Evolutionary conservation across 2,888 invertebrate species (phyloP).

Genomic region (Spisula solida): DNA sequence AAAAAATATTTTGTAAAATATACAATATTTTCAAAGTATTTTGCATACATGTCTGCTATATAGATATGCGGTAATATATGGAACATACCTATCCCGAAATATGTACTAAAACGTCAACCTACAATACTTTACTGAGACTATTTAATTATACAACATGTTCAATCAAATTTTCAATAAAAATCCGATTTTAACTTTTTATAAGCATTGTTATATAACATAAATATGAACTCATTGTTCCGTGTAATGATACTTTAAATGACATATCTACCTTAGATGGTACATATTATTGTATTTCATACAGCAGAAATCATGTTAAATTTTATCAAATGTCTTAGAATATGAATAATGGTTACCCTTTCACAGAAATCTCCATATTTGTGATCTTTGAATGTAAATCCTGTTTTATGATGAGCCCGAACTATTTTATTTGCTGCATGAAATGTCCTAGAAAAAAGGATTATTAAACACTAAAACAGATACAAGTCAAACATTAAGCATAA

Average conservation of each 20-base stretch:
- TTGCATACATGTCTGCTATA: no score
- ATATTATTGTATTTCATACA: not conserved
- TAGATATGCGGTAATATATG: not conserved
- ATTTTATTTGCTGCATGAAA: not conserved
- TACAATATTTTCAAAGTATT: no score
- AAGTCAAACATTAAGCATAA: not conserved
- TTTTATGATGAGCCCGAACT: not conserved
- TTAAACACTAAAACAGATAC: not conserved
- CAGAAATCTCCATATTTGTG: slow-evolving; percentile 4
- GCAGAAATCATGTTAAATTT: not conserved
- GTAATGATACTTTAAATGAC: not conserved
- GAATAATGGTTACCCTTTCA: not conserved
- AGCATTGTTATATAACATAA: not conserved
- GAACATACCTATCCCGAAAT: not conserved
- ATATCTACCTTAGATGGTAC: not conserved
- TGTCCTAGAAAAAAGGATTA: slow-evolving; percentile 12
- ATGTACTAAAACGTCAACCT: not conserved
- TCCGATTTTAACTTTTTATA: not conserved
- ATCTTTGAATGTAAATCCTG: not conserved
- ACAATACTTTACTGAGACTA: not conserved
- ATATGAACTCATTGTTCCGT: not conserved
- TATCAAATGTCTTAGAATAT: not conserved
- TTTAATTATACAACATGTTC: not conserved
- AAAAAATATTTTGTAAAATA: no score
- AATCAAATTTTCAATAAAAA: not conserved